Conservation (phyloP, 2,888 invertebrate species). For the Nomada hirtipes region DNA sequence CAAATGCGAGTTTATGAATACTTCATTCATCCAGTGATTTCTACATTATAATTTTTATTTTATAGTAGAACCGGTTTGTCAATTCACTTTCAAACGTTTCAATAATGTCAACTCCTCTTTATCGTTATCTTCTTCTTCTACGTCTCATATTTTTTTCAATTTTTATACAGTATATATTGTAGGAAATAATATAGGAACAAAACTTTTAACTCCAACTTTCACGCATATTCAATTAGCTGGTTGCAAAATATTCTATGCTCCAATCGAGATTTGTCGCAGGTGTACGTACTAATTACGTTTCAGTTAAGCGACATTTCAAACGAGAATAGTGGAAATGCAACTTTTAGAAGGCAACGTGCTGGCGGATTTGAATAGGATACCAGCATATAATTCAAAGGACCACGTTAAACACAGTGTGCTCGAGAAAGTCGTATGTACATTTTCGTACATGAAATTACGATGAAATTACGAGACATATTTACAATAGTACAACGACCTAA, state of each 20-base stretch:
- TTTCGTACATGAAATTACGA: not conserved
- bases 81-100: not conserved
- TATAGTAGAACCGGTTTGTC: not conserved
- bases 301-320: not conserved
- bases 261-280: not conserved
- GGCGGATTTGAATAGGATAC: not conserved
- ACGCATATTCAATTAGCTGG: not conserved
- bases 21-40: not conserved
- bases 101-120: too few relatives aligned
- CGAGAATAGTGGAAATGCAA: not conserved
- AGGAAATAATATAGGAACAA: not conserved
- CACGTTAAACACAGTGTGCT: not conserved
- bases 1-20: conserved; percentile 11
- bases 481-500: not conserved
- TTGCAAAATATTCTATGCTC: not conserved
- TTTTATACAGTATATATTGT: too few relatives aligned
- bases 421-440: conserved; percentile 5
- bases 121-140: not conserved
- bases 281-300: not conserved
- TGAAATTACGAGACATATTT: too few relatives aligned
- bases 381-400: not conserved
- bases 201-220: not conserved
- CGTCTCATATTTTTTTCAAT: too few relatives aligned
- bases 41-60: not conserved
- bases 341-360: not conserved